Base-by-base conservation (phyloP, 2,797 vertebrate genomes). In the Acrocephalus scirpaceus region DNA sequence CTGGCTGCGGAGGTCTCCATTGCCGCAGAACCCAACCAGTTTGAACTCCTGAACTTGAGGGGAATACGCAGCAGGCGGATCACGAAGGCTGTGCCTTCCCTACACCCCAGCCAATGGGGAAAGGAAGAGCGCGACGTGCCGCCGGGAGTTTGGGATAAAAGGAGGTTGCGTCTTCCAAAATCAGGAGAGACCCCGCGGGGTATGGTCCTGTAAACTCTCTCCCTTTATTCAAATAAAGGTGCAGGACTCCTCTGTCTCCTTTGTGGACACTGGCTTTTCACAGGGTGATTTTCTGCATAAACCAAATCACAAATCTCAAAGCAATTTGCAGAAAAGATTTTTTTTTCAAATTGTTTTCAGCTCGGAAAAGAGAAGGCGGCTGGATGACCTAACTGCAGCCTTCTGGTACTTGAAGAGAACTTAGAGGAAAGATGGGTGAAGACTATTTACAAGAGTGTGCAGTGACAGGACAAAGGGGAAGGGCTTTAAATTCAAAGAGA, bases 1-100 rank as follows among this genome's bases (percentile, higher is more conserved):
- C 2, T 0, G 36, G 11, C 61, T 20, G 4, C 3, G 36, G 1
- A 17, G 14, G 6, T 8, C 20, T 27, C 36, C 69, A 11, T 1
- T 29, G 23, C 2, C 34, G 4, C 26, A 34, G 21, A 42, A 50
- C 14, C 7, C 20, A 5, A 16, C 8, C 30, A 15, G 4, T 44
- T 27, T 7, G 27, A 76, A 32, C 22, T 27, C 32, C 38, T 13
- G 18, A 67, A 9, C 38, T 53, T 58, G 1, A 44, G 62, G 54
- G 18, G 18, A 32, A 27, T 27, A 5, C 1, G 22, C 7, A 51
- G 62, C 45, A 38, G 38, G 32, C 2, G 45, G 36, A 10, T 58
- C 5, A 27, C 5, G 22, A 27, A 27, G 32, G 71, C 45, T 51
- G 32, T 7, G 11, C 32, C 26, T 36, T 51, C 38, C 45, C 40